Conservation (phyloP, 2,888 invertebrate genomes). For the Thumatha senex region DNA sequence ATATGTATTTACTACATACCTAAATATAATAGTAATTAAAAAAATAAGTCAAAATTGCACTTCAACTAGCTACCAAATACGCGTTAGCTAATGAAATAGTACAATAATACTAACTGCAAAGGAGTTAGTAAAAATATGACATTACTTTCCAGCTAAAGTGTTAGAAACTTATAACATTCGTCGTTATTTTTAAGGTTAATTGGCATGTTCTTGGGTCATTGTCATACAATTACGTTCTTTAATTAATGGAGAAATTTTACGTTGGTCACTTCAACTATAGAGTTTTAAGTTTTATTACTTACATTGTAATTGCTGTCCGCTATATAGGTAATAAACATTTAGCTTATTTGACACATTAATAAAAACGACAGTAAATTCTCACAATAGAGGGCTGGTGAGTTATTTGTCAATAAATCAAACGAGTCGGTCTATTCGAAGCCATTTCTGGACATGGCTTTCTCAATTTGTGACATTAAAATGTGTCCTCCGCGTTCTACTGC, state of each 20-base stretch:
- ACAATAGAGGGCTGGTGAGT: no score
- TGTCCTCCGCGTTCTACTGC: no score
- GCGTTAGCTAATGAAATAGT: no score
- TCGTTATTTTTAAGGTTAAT: background rate
- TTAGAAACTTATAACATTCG: background rate
- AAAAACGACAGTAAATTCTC: no score
- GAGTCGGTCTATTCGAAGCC: no score
- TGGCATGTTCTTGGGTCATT: background rate
- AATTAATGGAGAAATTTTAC: background rate
- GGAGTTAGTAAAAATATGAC: background rate
- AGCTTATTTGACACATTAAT: background rate
- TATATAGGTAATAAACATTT: background rate
- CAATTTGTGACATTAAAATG: no score
- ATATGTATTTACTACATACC: no score
- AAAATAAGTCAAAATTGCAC: no score
- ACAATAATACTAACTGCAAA: background rate
- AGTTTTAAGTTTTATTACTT: background rate
- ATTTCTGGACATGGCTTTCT: no score
- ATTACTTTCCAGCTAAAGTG: background rate
- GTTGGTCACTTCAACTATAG: background rate
- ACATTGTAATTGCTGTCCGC: background rate
- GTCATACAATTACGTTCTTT: background rate
- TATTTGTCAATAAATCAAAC: no score
- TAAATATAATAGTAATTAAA: no score
- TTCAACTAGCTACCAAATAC: no score